Evolutionary conservation across 2,113 vertebrate species (phyloP), one percentile per base, ranked within the genome.

Genomic region (Burhinus oedicnemus): DNA sequence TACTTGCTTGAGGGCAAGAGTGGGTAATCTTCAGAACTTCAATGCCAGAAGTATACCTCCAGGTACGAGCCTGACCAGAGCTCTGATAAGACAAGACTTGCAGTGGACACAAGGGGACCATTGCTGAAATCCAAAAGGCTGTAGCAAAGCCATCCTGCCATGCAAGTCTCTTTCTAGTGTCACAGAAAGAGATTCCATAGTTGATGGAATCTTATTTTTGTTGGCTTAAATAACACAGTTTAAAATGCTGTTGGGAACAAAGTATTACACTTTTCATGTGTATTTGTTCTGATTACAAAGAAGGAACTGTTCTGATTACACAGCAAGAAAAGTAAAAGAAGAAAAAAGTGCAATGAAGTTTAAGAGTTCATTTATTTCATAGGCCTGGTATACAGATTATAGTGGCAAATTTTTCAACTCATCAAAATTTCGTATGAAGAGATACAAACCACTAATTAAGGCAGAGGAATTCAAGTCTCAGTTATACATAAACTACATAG

Each of bases 331-430:
- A 91, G 15, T 49, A 18, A 87, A 89, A 77, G 47, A 77, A 87
- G 54, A 78, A 95, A 90, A 90, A 23, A 75, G 30, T 89, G 47
- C 29, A 95, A 40, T 36, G 54, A 85, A 83, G 38, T 93, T 93
- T 76, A 70, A 83, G 64, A 95, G 71, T 77, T 88, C 26, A 49
- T 95, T 95, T 97, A 92, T 93, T 96, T 91, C 60, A 38, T 30
- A 85, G 80, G 84, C 3, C 66, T 86, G 38, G 22, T 44, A 66
- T 45, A 95, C 62, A 87, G 47, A 93, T 85, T 84, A 90, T 57
- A 90, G 54, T 49, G 44, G 70, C 16, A 84, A 90, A 62, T 54
- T 49, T 66, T 91, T 89, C 54, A 71, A n/a, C n/a, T 93, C 42
- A 89, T 92, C 57, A 84, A 69, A 93, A 96, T 81, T 91, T 86